Base-by-base conservation (phyloP, 1,140 invertebrate species). In the Drosophila guanche region DNA sequence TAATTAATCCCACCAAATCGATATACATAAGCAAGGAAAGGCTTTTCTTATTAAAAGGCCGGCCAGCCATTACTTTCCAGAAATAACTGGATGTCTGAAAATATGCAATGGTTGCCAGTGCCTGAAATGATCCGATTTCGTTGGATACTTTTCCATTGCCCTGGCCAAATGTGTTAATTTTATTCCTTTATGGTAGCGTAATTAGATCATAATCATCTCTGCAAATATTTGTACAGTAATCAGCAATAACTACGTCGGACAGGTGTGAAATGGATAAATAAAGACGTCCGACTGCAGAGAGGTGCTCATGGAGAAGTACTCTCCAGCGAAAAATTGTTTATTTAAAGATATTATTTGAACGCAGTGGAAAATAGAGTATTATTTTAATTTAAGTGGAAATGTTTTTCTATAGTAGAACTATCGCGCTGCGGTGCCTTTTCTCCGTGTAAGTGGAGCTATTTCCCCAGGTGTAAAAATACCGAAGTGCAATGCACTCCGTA, bases 131-230 rank as follows among this genome's bases (percentile, higher is more conserved):
- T 74, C 59, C 25, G 47, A 74, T 73, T 52, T 84, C 79, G 55
- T 46, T 59, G 20, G 40, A 29, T 58, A 66, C 70, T 66, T 54
- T 46, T 46, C 59, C 69, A 54, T 56, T 27, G 46, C 60, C 59
- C 55, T 54, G 52, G 67, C 66, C 59, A 77, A 48, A 83, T 66
- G 81, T 85, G 81, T 69, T 59, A 85, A 85, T 85, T 86, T 76
- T 53, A 58, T 72, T 62, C 55, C 46, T 48, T 25, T 33, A 55
- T 46, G 58, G 14, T 25, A 47, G 14, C 33, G 66, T 63, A 68
- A 67, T 68, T 48, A 68, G 62, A 47, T 68, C 52, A 67, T 62
- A 77, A 73, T 53, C 62, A 60, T 58, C 47, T 47, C 47, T 37
- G 70, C 54, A 78, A 83, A 81, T 65, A 67, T 53, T 59, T 48